A percentile compares a stretch with the other conserved stretches of the same genome.
Conservation (phyloP, 2,797 vertebrate species). For the Meda fulgida region DNA sequence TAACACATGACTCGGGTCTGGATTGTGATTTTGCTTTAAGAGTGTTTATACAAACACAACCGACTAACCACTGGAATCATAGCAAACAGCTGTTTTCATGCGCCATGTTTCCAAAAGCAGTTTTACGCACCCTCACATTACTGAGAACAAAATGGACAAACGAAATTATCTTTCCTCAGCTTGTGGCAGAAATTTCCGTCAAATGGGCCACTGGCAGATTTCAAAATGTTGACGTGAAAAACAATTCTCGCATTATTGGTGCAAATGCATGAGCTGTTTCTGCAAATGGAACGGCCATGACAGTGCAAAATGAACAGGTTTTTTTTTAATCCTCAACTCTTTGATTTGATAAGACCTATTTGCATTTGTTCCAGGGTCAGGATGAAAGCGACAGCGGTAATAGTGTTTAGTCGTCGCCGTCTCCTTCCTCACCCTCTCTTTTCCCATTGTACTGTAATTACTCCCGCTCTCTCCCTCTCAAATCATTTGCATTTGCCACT, state of each 20-base stretch:
- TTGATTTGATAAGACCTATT: constrained; percentile 63
- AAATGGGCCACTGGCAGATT: constrained; percentile 43
- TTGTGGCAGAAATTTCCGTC: not conserved
- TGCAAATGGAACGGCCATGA: not conserved
- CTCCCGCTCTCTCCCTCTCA: constrained; percentile 55
- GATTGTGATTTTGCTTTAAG: not conserved
- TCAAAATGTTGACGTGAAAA: constrained; percentile 22
- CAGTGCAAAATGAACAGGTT: not conserved
- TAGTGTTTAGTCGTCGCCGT: constrained; percentile 41
- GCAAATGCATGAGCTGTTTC: not conserved
- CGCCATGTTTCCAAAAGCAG: constrained; percentile 19
- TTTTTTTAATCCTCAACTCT: constrained; percentile 31
- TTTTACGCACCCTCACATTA: not conserved
- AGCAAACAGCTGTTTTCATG: not conserved
- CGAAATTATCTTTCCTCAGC: constrained; percentile 23
- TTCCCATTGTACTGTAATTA: constrained; percentile 64
- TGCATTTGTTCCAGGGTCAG: constrained; percentile 63
- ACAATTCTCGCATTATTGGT: not conserved
- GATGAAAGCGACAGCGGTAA: constrained; percentile 65
- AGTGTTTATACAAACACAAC: not conserved
- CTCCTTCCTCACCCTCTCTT: not conserved
- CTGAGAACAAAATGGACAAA: not conserved
- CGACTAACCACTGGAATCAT: constrained; percentile 8
- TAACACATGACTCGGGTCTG: not conserved
- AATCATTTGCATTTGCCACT: constrained; percentile 68